These are phyloP conservation scores for Schizopygopsis malacanthus DNA, from an alignment of 2,797 vertebrate species.

Conservation along the genomic window DNA sequence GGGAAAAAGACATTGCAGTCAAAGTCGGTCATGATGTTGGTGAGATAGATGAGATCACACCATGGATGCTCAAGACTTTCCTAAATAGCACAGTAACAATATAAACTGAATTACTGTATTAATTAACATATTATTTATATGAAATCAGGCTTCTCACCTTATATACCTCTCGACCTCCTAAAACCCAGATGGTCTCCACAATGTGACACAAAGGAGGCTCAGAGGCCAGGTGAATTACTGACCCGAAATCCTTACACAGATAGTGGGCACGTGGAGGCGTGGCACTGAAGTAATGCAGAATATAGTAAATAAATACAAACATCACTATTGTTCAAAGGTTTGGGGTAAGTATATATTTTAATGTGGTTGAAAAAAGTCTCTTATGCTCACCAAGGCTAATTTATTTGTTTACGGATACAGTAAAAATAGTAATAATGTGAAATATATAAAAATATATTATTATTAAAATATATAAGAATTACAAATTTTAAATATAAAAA, in stretches of 20 bases:
- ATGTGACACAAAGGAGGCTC: slow-evolving; percentile 67
- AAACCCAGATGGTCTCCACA: slow-evolving; percentile 84
- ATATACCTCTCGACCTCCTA: slow-evolving; percentile 78
- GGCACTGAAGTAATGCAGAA: slow-evolving; percentile 63
- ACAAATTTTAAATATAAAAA: too few species aligned
- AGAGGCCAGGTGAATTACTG: slow-evolving; percentile 66
- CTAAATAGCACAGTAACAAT: slow-evolving; percentile 63
- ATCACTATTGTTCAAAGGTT: not conserved
- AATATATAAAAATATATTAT: too few species aligned
- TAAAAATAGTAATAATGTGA: not conserved
- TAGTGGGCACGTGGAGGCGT: slow-evolving; percentile 77
- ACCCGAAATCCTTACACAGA: slow-evolving; percentile 73
- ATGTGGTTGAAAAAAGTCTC: not conserved
- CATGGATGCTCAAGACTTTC: slow-evolving; percentile 78
- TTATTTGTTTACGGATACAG: not conserved
- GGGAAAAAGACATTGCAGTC: slow-evolving; percentile 85
- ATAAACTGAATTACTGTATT: not conserved
- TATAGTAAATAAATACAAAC: slow-evolving; percentile 13
- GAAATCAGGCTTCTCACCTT: slow-evolving; percentile 65
- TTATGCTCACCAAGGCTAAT: not conserved
- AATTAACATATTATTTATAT: not conserved
- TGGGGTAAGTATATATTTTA: not conserved
- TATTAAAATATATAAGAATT: too few species aligned
- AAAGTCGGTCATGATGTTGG: slow-evolving; percentile 80
- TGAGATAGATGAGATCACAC: slow-evolving; percentile 82